Evolutionary conservation across 2,797 vertebrate genomes (phyloP), one percentile per base, ranked within the genome.

Genomic region (Acestrorhynchus altus): DNA sequence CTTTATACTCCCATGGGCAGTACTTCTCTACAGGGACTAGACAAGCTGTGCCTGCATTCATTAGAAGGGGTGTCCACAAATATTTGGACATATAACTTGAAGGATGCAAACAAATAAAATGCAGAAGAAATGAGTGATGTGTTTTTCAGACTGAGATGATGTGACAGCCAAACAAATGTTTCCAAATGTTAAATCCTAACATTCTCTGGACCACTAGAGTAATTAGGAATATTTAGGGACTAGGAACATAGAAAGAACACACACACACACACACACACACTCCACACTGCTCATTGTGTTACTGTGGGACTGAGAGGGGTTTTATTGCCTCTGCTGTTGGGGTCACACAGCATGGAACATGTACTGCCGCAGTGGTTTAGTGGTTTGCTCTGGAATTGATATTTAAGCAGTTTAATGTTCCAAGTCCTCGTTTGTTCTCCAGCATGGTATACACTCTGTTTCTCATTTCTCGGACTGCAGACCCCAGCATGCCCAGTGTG

Each of bases 401-500:
- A 22, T 22, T n/a, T 46, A 1, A 52, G 22, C n/a, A 52, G n/a
- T 5, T 46, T 16, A 3, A 16, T 16, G 16, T 12, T 18, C 15
- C 26, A 31, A 60, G 8, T 6, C 57, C 28, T 16, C 4, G 8
- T 24, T 16, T 2, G 8, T 24, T 4, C 35, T 16, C 35, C 12
- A 11, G 0, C 24, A 8, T 49, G 4, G 46, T 3, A 40, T 20
- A 4, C 4, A 22, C 12, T 18, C 26, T 11, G n/a, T 39, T n/a
- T 15, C 15, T 76, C 26, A 24, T 49, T 8, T 9, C 16, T 56
- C 42, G 39, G 20, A 47, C 40, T 16, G 15, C 64, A 83, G 93
- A 94, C 86, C 72, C 85, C 18, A 87, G 78, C 4, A 83, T 89
- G 81, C 87, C 91, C 10, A 86, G 78, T 4, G 83, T 78, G 66